Evolutionary conservation across 2,113 vertebrate genomes (phyloP).

Genomic region (Candoia aspera): DNA sequence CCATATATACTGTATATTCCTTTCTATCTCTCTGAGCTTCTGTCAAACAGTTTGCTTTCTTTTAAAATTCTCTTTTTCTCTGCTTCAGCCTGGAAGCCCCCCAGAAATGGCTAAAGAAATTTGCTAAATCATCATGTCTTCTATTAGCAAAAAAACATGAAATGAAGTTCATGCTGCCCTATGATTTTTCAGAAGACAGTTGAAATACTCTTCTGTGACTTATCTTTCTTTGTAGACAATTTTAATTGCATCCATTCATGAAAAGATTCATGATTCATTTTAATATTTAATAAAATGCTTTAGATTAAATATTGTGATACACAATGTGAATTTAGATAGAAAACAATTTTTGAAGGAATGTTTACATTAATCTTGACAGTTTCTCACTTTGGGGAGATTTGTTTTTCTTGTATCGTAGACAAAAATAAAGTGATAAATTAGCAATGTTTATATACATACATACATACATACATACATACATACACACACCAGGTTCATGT

Average conservation of each 20-base stretch:
- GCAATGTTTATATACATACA: not conserved
- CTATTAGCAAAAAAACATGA: not conserved
- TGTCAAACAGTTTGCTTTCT: slow-evolving; percentile 17
- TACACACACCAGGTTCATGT: not conserved
- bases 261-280: not conserved
- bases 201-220: not conserved
- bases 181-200: slow-evolving; percentile 36
- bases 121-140: slow-evolving; percentile 44
- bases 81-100: slow-evolving; percentile 31
- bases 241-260: not conserved
- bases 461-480: too few relatives aligned
- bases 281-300: not conserved
- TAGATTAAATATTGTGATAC: not conserved
- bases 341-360: not conserved
- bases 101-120: slow-evolving; percentile 40
- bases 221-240: not conserved
- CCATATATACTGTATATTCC: slow-evolving; percentile 7
- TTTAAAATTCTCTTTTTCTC: slow-evolving; percentile 36
- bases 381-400: not conserved
- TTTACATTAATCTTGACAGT: not conserved
- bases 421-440: not conserved
- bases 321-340: not conserved
- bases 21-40: slow-evolving; percentile 24
- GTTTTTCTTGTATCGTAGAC: too few relatives aligned
- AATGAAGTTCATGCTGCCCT: slow-evolving; percentile 16